Conservation (phyloP, 2,797 vertebrate species). For the Heterohyrax brucei region DNA sequence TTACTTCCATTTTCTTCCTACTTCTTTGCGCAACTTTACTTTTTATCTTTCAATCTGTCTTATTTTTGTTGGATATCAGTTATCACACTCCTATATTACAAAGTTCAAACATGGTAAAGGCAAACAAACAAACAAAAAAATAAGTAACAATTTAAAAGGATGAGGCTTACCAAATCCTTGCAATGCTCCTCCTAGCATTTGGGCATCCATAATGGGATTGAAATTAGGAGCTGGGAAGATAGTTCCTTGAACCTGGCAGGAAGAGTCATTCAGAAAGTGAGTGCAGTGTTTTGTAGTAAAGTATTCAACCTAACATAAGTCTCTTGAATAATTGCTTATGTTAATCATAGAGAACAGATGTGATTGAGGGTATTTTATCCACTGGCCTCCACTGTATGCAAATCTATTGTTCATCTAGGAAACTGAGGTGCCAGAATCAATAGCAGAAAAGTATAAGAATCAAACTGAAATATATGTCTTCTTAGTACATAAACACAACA, state of each 20-base stretch:
- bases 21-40: not conserved
- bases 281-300: not conserved
- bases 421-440: not conserved
- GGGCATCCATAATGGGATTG: conserved; percentile 90
- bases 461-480: conserved; percentile 14
- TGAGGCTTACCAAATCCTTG: conserved; percentile 90
- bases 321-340: not conserved
- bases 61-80: not conserved
- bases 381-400: not conserved
- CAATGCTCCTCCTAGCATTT: conserved; percentile 89
- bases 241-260: conserved; percentile 89
- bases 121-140: not conserved
- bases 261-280: conserved; percentile 44
- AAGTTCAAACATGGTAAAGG: not conserved
- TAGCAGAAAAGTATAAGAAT: not conserved
- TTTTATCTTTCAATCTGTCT: not conserved
- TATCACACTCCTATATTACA: not conserved
- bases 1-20: not conserved
- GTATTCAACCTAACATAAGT: not conserved
- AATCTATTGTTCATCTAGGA: not conserved
- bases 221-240: conserved; percentile 90
- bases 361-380: not conserved
- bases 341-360: not conserved
- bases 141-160: not conserved
- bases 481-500: not conserved